Conservation (phyloP, 2,113 vertebrate genomes). For the Amphiprion percula region DNA sequence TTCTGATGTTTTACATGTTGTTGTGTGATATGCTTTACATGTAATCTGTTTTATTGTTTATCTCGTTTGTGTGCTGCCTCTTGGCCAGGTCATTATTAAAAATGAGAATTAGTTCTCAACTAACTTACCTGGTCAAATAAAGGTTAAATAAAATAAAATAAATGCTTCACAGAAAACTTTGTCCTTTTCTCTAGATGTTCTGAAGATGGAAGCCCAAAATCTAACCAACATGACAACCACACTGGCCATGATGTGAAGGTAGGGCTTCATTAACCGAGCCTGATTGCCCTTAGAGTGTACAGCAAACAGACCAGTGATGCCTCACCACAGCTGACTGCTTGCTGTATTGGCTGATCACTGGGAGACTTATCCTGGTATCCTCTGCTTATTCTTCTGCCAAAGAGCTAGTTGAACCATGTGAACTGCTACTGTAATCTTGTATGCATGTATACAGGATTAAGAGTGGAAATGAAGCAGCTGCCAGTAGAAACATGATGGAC, state of each 20-base stretch:
- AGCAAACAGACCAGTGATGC: background rate
- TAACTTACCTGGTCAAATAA: too few species aligned
- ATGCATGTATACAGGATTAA: background rate
- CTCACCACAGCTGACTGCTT: background rate
- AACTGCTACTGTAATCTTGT: background rate
- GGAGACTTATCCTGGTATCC: background rate
- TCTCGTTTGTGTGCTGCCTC: too few species aligned
- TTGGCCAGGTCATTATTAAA: too few species aligned
- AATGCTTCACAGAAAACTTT: background rate
- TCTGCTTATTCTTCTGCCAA: background rate
- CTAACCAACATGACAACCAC: background rate
- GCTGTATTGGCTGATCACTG: conserved; percentile 15
- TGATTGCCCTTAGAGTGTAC: background rate
- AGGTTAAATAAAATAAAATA: too few species aligned
- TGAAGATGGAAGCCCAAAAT: background rate
- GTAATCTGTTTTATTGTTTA: too few species aligned
- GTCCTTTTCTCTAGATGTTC: background rate
- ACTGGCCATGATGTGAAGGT: background rate
- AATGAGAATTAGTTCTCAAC: too few species aligned
- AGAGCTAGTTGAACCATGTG: background rate
- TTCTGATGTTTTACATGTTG: background rate
- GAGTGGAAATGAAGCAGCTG: background rate
- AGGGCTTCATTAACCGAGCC: too few species aligned
- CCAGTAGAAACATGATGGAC: conserved; percentile 19
- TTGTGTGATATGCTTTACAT: too few species aligned